Base-by-base conservation (phyloP, 2,113 vertebrate species). In the Irena cyanogastra region DNA sequence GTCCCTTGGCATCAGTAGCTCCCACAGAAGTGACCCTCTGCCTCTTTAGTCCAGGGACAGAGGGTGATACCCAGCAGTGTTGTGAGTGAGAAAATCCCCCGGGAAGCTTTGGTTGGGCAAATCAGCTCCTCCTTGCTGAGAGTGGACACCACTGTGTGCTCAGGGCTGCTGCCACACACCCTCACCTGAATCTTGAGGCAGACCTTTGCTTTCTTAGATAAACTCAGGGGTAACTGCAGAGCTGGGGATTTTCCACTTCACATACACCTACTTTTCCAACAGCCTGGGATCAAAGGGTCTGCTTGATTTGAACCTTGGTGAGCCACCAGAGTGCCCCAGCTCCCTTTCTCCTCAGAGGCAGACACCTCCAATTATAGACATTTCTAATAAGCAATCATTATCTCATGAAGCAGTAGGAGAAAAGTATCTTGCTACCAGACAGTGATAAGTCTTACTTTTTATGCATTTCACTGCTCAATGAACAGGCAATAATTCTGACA, bases 11-110 rank as follows among this genome's bases (percentile, higher is more conserved):
- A 68, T 54, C 24, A 11, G 8, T 0, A 56, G 6, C 35, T 68
- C 47, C 33, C 4, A 0, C 1, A 13, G 6, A 2, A 39, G 6
- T 39, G 35, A 41, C 44, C 17, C 22, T 14, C 22, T 64, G 16
- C 12, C 33, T 33, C 31, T 37, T 31, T n/a, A 27, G 5, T 7
- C 30, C 0, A 0, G 10, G 45, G 26, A 13, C 47, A 53, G 22
- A 59, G 28, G 23, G 27, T 35, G 50, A 21, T 4, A 53, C 17
- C 37, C 57, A 33, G 50, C 23, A 72, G n/a, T 0, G 1, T 6
- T 35, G 14, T 2, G 14, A 6, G 23, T 23, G 11, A 76, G 35
- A 83, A 79, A 39, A 5, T 37, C 1, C 12, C 45, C 6, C 0
- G 0, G 54, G 22, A 39, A 68, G 27, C 13, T 60, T 44, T 53